These are phyloP conservation scores for Anthoscopus minutus DNA, from an alignment of 2,113 vertebrate species.

Conservation along the genomic window DNA sequence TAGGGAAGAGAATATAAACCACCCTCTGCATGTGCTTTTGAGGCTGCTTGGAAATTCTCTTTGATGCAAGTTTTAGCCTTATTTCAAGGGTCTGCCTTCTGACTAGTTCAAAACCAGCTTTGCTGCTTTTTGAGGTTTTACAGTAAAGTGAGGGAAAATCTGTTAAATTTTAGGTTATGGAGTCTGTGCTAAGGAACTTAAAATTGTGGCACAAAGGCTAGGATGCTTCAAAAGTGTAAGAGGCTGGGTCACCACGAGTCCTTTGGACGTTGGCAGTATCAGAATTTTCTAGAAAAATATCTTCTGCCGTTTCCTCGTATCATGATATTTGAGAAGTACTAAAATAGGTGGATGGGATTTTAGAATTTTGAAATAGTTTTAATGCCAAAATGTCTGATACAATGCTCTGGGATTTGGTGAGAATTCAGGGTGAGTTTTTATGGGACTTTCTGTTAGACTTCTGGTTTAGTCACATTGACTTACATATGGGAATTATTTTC, in stretches of 20 bases:
- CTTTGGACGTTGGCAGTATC: neutral
- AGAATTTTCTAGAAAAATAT: neutral
- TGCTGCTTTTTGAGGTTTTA: neutral
- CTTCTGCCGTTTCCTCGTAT: neutral
- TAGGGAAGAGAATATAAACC: neutral
- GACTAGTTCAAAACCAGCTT: neutral
- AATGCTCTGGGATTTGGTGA: neutral
- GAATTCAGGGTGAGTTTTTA: neutral
- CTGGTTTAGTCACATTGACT: neutral
- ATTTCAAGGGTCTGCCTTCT: neutral
- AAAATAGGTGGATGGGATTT: neutral
- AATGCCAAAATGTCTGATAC: neutral
- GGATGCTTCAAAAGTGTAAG: neutral
- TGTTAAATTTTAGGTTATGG: neutral
- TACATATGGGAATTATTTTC: neutral
- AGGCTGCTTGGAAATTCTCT: constrained; percentile 7
- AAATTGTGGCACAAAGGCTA: neutral
- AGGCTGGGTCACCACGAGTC: neutral
- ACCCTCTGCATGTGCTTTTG: neutral
- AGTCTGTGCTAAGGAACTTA: neutral
- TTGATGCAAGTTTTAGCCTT: neutral
- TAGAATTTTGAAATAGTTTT: neutral
- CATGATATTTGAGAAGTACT: neutral
- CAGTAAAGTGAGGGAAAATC: neutral
- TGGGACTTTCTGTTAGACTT: neutral